These are phyloP conservation scores for Amazona guildingii DNA, from an alignment of 2,113 vertebrate species.

Conservation along the genomic window DNA sequence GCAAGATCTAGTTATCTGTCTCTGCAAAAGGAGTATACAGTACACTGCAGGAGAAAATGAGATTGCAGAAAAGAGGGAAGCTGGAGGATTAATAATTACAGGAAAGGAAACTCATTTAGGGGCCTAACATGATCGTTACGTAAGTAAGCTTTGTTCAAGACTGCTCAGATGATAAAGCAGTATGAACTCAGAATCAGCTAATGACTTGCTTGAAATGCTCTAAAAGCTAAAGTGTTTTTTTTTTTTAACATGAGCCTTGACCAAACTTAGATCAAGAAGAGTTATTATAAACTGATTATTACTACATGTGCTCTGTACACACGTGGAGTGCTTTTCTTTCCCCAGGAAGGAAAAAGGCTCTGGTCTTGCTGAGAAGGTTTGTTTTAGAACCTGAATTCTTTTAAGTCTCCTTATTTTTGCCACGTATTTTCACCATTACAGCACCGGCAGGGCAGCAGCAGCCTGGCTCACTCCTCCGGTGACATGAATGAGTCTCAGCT, in stretches of 20 bases:
- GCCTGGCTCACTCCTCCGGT: background rate
- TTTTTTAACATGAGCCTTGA: background rate
- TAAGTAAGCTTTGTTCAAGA: background rate
- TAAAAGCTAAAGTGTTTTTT: background rate
- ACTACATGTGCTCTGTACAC: background rate
- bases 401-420: background rate
- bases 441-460: accelerated
- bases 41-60: constrained; percentile 43
- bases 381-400: background rate
- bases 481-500: background rate
- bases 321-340: background rate
- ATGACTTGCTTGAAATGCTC: background rate
- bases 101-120: constrained; percentile 46
- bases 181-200: background rate
- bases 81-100: constrained; percentile 23
- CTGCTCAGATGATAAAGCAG: background rate
- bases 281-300: background rate
- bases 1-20: constrained; percentile 36
- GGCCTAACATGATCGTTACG: background rate
- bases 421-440: accelerated
- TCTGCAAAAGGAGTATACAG: background rate
- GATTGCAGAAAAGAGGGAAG: constrained; percentile 35
- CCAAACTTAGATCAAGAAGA: background rate
- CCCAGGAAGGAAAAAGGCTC: background rate
- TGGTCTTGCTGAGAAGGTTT: background rate